Evolutionary conservation across 2,113 vertebrate genomes (phyloP).

Genomic region (Syrrhaptes paradoxus): DNA sequence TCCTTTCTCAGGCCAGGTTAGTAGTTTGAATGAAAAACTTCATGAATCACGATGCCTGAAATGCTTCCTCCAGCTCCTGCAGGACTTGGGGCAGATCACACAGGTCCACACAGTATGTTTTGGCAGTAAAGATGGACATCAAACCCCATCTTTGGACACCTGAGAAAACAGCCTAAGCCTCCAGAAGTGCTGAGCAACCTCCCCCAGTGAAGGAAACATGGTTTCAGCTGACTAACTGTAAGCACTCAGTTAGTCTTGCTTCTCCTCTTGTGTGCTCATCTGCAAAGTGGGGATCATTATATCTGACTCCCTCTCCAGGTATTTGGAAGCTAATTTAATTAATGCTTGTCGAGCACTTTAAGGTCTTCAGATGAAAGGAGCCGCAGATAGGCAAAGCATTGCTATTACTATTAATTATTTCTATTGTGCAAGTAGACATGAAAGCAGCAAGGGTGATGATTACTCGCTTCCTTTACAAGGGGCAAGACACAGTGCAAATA

Average conservation of each 20-base stretch:
- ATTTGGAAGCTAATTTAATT: constrained; percentile 59
- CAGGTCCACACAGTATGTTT: not conserved
- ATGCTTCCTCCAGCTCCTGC: not conserved
- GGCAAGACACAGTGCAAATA: constrained; percentile 32
- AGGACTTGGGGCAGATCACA: not conserved
- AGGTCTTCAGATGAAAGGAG: constrained; percentile 57
- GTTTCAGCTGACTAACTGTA: constrained; percentile 65
- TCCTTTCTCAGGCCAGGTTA: not conserved
- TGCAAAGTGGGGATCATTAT: constrained; percentile 41
- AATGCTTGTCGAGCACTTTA: constrained; percentile 61
- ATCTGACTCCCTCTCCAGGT: constrained; percentile 41
- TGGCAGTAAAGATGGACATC: not conserved
- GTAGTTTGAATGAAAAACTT: not conserved
- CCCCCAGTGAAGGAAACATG: not conserved
- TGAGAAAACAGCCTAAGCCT: not conserved
- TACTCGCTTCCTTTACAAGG: constrained; percentile 60
- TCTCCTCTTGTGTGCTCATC: constrained; percentile 28
- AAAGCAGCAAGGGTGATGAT: constrained; percentile 58
- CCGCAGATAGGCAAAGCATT: constrained; percentile 64
- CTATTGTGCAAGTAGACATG: constrained; percentile 67
- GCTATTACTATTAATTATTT: constrained; percentile 57
- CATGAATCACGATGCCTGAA: not conserved
- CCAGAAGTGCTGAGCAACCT: constrained; percentile 34
- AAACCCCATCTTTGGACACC: not conserved
- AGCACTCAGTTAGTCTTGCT: constrained; percentile 26